Percentiles rank a stretch among this genome's conserved stretches.
These are phyloP conservation scores for Dusona sp. DNA, from an alignment of 2,888 invertebrate genomes.

Conservation along the genomic window DNA sequence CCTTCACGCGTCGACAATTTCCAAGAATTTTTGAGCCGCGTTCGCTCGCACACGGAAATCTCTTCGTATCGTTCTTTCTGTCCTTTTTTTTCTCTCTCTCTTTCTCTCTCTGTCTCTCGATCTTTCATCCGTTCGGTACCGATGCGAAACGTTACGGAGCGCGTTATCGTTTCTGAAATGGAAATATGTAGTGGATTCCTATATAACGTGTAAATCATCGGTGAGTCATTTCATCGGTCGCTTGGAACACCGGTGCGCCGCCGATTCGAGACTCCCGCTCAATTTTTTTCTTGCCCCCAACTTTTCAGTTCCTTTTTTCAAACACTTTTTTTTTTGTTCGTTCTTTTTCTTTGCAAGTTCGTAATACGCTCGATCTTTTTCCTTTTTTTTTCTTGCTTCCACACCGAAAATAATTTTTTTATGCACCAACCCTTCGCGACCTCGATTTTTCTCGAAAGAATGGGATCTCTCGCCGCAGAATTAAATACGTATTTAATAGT, in stretches of 20 bases:
- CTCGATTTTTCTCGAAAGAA: not conserved
- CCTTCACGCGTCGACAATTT: conserved; percentile 65
- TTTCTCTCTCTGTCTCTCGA: conserved; percentile 25
- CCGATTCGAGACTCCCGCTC: conserved; percentile 6
- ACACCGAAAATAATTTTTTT: not conserved
- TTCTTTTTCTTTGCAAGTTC: conserved; percentile 22
- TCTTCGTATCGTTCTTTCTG: conserved; percentile 43
- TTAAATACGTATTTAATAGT: not conserved
- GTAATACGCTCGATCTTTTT: not conserved
- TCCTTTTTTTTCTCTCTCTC: not conserved
- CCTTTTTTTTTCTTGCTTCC: not conserved
- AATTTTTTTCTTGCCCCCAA: conserved; percentile 5
- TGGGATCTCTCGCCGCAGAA: not conserved
- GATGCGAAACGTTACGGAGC: conserved; percentile 53
- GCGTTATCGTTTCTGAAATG: conserved; percentile 62
- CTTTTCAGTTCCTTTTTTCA: conserved; percentile 3
- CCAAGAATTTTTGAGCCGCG: conserved; percentile 64
- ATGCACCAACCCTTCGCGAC: not conserved
- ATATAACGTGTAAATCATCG: conserved; percentile 57
- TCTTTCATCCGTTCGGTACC: conserved; percentile 49
- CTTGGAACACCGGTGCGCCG: conserved; percentile 20
- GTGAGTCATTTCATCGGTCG: conserved; percentile 61
- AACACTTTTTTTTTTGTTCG: not conserved
- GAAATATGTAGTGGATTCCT: conserved; percentile 49
- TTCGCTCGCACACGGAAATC: conserved; percentile 47